Percentiles rank a stretch among this genome's conserved stretches.
phyloP scores from a whole-genome alignment of 92 coral and sea anemone genomes.

The Scolanthus callimorphus region DNA sequence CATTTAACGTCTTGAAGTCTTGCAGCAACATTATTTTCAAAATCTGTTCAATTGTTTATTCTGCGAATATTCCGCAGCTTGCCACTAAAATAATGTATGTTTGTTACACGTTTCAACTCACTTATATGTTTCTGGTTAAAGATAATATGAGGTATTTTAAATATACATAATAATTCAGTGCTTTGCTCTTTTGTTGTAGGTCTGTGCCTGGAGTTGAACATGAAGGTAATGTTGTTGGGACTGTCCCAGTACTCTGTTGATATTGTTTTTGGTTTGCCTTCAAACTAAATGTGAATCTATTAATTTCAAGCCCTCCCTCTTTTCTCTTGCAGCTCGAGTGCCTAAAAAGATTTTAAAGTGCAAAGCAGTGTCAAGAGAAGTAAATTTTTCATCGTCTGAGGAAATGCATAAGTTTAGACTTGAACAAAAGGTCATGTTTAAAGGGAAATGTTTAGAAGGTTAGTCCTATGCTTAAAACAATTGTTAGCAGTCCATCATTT shows the following conservation, averaged over 20 bases:
- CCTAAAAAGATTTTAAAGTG: conserved; percentile 98
- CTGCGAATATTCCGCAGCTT: no score
- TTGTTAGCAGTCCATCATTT: no score
- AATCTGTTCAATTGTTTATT: no score
- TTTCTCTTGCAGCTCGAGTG: conserved; percentile 70
- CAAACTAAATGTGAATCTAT: not conserved
- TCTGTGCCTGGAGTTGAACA: conserved; percentile 90
- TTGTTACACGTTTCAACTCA: no score
- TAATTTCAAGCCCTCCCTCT: no score
- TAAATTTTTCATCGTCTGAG: conserved; percentile 92
- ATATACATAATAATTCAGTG: no score
- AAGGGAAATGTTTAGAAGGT: conserved; percentile 99
- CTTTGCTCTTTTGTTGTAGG: conserved; percentile 31
- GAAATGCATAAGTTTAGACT: conserved; percentile 98
- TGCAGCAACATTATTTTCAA: no score
- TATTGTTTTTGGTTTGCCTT: not conserved
- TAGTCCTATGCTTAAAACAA: conserved; percentile 1
- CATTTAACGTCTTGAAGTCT: no score
- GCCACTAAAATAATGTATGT: no score
- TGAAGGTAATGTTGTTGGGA: conserved; percentile 67
- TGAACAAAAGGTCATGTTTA: conserved; percentile 95
- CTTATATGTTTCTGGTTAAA: no score
- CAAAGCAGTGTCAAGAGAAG: conserved; percentile 96
- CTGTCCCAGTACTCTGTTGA: not conserved
- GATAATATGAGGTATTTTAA: no score